Base-by-base conservation (phyloP, 2,797 vertebrate species). In the Enteromius thamalakanensis region DNA sequence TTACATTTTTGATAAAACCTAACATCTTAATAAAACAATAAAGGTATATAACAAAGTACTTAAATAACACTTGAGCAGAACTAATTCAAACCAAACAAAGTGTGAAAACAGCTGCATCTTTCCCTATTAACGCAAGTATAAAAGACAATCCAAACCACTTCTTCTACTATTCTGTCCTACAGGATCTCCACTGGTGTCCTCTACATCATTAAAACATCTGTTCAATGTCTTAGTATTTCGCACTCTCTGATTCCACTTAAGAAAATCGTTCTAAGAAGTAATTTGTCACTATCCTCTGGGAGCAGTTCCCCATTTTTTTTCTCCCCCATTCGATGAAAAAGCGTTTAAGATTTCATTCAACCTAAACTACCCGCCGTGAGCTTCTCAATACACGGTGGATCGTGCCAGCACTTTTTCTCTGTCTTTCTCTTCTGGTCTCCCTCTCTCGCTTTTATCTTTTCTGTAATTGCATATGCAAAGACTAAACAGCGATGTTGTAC, bases 381-480 rank as follows among this genome's bases (percentile, higher is more conserved):
- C 87, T 78, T 68, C 51, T 51, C 23, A 69, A 71, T 34, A 72
- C 69, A 29, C 65, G 51, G 32, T 67, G 26, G 37, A 58, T 60
- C 4, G 6, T 62, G 76, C 75, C 79, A 85, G 65, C 23, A 85
- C 9, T 62, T 71, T 34, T 71, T 55, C 53, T 81, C 68, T 71
- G 67, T 71, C 37, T 70, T 58, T 79, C 76, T 79, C 76, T 65
- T 79, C 19, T 34, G 9, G 40, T 65, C 71, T 70, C 75, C 55
- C 19, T 42, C 32, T 26, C 74, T 76, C 26, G 49, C 74, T 71
- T 77, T 84, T 72, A 71, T 79, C 72, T 82, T 84, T 86, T 87
- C 82, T 91, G 86, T 91, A 92, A 93, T 93, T 91, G 90, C 86
- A 58, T 55, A 86, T 86, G 84, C 84, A 87, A 90, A 91, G 85